Conservation (phyloP, 2,797 vertebrate species). For the Trachops cirrhosus region DNA sequence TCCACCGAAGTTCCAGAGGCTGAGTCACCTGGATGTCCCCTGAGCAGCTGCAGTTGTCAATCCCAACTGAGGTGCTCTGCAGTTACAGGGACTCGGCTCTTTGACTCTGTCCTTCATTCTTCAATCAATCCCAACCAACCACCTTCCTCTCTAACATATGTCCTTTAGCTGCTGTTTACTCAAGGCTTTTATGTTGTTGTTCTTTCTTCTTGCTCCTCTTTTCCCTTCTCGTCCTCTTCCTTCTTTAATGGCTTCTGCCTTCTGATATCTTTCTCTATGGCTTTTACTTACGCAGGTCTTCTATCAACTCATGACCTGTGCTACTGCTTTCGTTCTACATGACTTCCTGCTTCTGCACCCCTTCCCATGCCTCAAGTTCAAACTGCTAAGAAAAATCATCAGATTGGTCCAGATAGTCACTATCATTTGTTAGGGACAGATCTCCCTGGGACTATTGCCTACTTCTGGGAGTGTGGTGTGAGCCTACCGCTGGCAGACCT, state of each 20-base stretch:
- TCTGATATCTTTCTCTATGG: neutral
- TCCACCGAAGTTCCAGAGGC: neutral
- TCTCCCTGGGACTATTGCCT: neutral
- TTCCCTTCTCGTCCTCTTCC: neutral
- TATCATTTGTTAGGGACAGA: neutral
- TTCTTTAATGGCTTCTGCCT: neutral
- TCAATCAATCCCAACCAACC: neutral
- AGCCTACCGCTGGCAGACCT: neutral
- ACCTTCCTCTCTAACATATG: neutral
- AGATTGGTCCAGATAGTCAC: neutral
- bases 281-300: neutral
- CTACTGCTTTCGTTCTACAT: neutral
- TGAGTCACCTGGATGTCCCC: neutral
- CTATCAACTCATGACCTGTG: neutral
- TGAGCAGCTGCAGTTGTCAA: neutral
- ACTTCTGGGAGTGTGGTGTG: neutral
- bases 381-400: neutral
- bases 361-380: neutral
- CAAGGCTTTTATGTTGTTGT: neutral
- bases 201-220: neutral
- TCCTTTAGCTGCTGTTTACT: neutral
- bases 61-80: neutral
- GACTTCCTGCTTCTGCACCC: neutral
- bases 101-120: neutral
- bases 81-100: neutral